Percentiles rank a stretch among this genome's conserved stretches.
Evolutionary conservation across 2,113 vertebrate species (phyloP).

Genomic region (Brachirus orientalis): DNA sequence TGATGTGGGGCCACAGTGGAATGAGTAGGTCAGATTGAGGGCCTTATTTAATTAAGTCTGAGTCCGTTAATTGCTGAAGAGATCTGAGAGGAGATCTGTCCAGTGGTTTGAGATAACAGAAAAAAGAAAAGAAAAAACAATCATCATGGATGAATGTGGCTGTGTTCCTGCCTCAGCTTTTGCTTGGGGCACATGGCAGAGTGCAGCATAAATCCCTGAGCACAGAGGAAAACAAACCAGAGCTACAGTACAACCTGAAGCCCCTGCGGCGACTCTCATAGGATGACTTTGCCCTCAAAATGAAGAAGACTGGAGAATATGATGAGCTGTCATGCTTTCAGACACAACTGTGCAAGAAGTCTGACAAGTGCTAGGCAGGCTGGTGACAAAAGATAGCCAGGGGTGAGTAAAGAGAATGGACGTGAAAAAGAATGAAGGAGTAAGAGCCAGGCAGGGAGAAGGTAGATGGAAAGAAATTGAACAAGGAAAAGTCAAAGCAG

Average conservation of each 20-base stretch:
- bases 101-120: constrained; percentile 7
- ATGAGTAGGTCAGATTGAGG: constrained; percentile 16
- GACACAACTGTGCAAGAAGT: constrained; percentile 34
- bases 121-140: constrained; percentile 4
- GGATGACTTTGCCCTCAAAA: constrained; percentile 55
- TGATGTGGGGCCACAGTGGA: constrained; percentile 7
- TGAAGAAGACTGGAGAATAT: constrained; percentile 31
- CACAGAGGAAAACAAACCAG: constrained; percentile 50
- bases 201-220: constrained; percentile 39
- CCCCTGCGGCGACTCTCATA: constrained; percentile 21
- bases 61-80: no score
- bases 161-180: constrained; percentile 7
- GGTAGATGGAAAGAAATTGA: neutral
- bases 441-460: neutral
- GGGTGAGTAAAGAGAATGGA: constrained; percentile 13
- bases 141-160: constrained; percentile 26
- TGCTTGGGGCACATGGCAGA: constrained; percentile 20
- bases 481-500: constrained; percentile 3
- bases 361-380: constrained; percentile 43
- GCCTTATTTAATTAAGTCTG: constrained; percentile 49
- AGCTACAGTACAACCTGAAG: constrained; percentile 32
- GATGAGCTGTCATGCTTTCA: constrained; percentile 62
- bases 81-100: constrained; percentile 45
- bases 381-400: constrained; percentile 44
- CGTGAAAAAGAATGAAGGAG: neutral